Evolutionary conservation across 2,888 invertebrate species (phyloP).

Genomic region (Stenichneumon culpator): DNA sequence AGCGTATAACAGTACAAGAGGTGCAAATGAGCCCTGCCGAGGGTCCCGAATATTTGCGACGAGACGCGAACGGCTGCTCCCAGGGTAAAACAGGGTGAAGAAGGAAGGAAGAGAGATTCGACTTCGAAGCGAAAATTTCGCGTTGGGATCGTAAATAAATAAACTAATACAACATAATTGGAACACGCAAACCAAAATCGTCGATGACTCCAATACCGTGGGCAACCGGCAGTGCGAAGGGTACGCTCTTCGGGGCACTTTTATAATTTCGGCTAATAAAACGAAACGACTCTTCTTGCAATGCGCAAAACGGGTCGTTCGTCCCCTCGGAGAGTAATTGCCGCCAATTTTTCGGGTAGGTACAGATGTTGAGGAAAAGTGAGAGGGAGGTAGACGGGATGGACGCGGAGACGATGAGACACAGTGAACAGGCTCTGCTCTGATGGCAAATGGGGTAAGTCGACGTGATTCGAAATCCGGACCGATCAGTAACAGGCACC

Average conservation of each 20-base stretch:
- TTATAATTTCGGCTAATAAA: constrained; percentile 73
- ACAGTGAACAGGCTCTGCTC: not conserved
- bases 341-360: constrained; percentile 68
- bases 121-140: constrained; percentile 20
- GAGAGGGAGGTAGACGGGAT: not conserved
- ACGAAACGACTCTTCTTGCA: constrained; percentile 11
- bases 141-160: constrained; percentile 70
- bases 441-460: constrained; percentile 63
- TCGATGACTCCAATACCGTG: constrained; percentile 17
- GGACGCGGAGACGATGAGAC: not conserved
- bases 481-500: constrained; percentile 39
- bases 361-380: not conserved
- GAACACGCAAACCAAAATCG: constrained; percentile 68
- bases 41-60: not conserved
- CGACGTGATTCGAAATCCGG: constrained; percentile 12
- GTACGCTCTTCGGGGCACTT: constrained; percentile 58
- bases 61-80: not conserved
- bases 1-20: constrained; percentile 22
- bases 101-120: not conserved
- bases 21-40: constrained; percentile 1
- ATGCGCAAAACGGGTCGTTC: constrained; percentile 67
- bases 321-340: constrained; percentile 60
- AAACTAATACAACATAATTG: constrained; percentile 75
- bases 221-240: constrained; percentile 34
- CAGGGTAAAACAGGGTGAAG: not conserved